Percentiles rank a stretch among this genome's conserved stretches.
Evolutionary conservation across 2,113 vertebrate genomes (phyloP).

Genomic region (Urocynchramus pylzowi): DNA sequence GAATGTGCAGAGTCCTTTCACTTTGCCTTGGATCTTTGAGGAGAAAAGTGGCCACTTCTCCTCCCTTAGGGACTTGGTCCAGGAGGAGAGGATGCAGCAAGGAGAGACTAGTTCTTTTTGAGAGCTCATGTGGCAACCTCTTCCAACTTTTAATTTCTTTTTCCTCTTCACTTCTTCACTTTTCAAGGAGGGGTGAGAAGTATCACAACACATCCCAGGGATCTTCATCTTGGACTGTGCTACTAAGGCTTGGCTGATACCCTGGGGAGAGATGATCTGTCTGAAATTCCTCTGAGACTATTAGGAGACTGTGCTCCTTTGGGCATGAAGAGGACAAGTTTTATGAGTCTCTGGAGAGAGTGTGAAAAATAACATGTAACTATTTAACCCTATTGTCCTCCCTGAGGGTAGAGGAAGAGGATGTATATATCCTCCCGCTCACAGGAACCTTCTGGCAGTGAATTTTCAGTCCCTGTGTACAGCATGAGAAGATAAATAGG

Average conservation of each 20-base stretch:
- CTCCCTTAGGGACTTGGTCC: background rate
- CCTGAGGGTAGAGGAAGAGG: background rate
- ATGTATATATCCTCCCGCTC: background rate
- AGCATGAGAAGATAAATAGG: background rate
- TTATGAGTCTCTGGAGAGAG: background rate
- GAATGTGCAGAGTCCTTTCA: accelerated
- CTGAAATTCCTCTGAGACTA: background rate
- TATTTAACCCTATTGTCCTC: background rate
- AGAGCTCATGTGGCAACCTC: accelerated
- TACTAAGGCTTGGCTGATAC: background rate
- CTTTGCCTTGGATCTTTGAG: background rate
- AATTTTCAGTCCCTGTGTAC: background rate
- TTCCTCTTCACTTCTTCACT: background rate
- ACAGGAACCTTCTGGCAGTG: background rate
- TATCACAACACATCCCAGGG: background rate
- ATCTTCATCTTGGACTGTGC: background rate
- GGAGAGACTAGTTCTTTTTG: accelerated
- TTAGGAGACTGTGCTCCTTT: background rate
- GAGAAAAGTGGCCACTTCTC: background rate
- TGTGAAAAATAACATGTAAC: background rate
- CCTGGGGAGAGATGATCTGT: background rate
- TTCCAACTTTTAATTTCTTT: background rate
- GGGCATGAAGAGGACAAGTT: background rate
- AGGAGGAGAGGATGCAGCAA: background rate
- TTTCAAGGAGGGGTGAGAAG: background rate